phyloP scores from a whole-genome alignment of 2,113 vertebrate genomes.

The Abramis brama region DNA sequence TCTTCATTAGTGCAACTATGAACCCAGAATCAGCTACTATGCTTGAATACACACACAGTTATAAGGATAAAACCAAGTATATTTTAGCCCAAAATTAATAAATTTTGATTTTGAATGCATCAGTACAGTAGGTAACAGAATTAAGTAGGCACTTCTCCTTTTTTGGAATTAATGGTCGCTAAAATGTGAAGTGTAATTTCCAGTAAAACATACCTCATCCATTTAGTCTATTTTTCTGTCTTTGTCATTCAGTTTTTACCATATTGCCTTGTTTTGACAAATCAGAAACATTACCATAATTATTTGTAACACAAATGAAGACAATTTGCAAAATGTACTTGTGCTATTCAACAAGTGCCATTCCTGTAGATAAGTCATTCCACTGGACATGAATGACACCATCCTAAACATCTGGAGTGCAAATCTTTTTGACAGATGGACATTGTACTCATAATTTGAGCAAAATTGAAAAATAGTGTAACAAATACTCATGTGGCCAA shows the following conservation, averaged over 20 bases:
- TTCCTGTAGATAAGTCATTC: conserved; percentile 3
- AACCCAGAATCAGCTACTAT: too few species aligned
- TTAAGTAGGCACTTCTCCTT: too few species aligned
- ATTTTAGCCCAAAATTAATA: too few species aligned
- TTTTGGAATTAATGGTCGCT: too few species aligned
- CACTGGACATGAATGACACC: neutral
- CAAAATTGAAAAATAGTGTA: conserved; percentile 46
- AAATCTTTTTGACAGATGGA: conserved; percentile 48
- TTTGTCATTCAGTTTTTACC: neutral
- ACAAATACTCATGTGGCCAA: conserved; percentile 61
- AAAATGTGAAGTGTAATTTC: too few species aligned
- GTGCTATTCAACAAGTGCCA: conserved; percentile 19
- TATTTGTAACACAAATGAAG: conserved; percentile 5
- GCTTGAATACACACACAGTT: too few species aligned
- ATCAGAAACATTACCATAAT: neutral
- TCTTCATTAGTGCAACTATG: too few species aligned
- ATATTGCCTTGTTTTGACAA: neutral
- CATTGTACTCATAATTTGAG: conserved; percentile 47
- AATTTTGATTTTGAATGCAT: too few species aligned
- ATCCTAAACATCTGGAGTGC: conserved; percentile 62
- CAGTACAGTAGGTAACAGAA: too few species aligned
- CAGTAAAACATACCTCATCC: too few species aligned
- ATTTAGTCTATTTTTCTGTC: too few species aligned
- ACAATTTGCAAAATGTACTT: neutral
- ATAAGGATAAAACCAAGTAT: too few species aligned